Evolutionary conservation across 2,113 vertebrate species (phyloP), one percentile per base, ranked within the genome.

Genomic region (Lampris megalopsis): DNA sequence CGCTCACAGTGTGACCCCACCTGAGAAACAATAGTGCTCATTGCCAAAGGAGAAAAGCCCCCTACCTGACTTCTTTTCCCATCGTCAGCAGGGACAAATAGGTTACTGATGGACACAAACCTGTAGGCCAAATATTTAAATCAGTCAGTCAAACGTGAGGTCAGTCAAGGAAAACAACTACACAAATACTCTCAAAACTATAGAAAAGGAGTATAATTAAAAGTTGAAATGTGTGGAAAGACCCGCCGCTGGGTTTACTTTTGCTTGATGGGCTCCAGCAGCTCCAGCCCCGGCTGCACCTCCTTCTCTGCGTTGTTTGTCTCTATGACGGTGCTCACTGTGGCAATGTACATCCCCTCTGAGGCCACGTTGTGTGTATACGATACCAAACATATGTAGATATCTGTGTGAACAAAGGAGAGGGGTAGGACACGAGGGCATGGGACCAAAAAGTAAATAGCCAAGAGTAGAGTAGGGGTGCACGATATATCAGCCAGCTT

Each of bases 311-410:
- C 97, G 11, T 96, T 94, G 0, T 82, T 93, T 0, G 96, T 98
- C 71, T 99, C 97, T 89, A 94, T 94, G 0, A 94, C 94, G 0
- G 97, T 97, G 88, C 97, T 99, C 72, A 96, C 96, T 0, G 97
- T 97, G 74, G 97, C 97, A 1, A 98, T 95, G 90, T 96, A 99
- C 91, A 97, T 97, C 56, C 97, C 97, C 50, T 97, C 96, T 1
- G 97, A 94, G 0, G 97, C 95, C 88, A 99, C 96, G 0, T 95
- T 97, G 90, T 99, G 97, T 0, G 93, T 86, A 0, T 92, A 95
- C 62, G 97, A 98, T 84, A 98, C 95, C 87, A 99, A 95, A 84
- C 96, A 97, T 76, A 99, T 95, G 6, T 97, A 98, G 94, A 99
- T 96, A 40, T 99, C 97, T 99, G 83, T 35, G 54, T n/a, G 79